A percentile compares a stretch with the other conserved stretches of the same genome.
These are phyloP conservation scores for Aythya baeri DNA, from an alignment of 2,113 vertebrate genomes.

Conservation along the genomic window DNA sequence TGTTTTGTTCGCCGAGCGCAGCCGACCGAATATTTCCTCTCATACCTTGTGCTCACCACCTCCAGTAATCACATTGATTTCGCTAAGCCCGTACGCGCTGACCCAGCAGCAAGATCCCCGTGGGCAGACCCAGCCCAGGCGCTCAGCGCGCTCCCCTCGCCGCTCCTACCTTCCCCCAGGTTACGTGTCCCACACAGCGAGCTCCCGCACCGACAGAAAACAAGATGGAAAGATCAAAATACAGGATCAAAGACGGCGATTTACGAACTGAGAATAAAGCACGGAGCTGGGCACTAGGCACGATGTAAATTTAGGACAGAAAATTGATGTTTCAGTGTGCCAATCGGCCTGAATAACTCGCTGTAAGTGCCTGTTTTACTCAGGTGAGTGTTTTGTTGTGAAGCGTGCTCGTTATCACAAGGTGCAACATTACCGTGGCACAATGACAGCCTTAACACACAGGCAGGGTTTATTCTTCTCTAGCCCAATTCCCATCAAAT, in stretches of 20 bases:
- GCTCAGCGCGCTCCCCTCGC: neutral
- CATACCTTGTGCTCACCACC: neutral
- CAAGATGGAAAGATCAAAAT: neutral
- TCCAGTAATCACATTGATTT: neutral
- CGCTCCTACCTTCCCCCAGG: neutral
- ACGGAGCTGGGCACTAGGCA: rapidly evolving
- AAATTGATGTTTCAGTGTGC: neutral
- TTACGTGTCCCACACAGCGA: neutral
- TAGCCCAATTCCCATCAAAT: neutral
- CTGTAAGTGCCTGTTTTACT: neutral
- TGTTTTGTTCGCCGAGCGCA: neutral
- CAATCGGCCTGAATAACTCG: neutral
- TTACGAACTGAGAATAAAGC: neutral
- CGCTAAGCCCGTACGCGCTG: neutral
- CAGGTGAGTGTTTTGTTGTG: neutral
- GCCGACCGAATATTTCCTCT: neutral
- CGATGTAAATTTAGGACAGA: rapidly evolving
- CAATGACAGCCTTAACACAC: neutral
- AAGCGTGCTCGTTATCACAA: neutral
- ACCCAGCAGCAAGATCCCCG: neutral
- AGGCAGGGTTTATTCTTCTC: neutral
- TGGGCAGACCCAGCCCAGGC: neutral
- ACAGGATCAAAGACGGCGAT: rapidly evolving
- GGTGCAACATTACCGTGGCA: neutral
- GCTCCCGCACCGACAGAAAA: no score